Conservation (phyloP, 2,113 vertebrate genomes). For the Leptodactylus fuscus region DNA sequence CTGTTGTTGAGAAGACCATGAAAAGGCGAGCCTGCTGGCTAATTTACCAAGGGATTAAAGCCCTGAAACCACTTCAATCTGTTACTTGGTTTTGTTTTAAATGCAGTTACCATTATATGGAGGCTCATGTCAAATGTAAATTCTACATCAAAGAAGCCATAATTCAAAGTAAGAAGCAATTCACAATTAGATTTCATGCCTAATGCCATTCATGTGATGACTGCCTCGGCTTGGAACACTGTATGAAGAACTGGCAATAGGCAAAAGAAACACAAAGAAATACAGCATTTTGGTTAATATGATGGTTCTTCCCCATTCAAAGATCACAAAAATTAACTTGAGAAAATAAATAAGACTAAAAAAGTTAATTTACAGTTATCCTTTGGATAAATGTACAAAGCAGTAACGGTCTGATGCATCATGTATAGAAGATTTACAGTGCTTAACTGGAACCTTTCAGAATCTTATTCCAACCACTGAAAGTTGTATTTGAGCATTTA, state of each 20-base stretch:
- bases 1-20: slow-evolving; percentile 73
- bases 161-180: slow-evolving; percentile 68
- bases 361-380: no score
- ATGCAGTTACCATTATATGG: slow-evolving; percentile 68
- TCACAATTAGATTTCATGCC: slow-evolving; percentile 63
- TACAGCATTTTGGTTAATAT: background rate
- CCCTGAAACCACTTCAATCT: slow-evolving; percentile 85
- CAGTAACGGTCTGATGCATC: no score
- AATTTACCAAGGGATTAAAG: slow-evolving; percentile 86
- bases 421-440: no score
- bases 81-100: slow-evolving; percentile 74
- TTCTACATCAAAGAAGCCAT: slow-evolving; percentile 73
- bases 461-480: no score
- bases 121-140: slow-evolving; percentile 65
- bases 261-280: background rate
- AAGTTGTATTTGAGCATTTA: no score
- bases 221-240: background rate
- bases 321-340: background rate
- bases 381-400: no score
- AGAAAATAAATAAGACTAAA: no score
- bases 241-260: background rate
- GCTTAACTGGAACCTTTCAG: no score
- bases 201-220: slow-evolving; percentile 23
- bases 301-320: background rate
- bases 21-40: slow-evolving; percentile 85